Conservation (phyloP, 2,113 vertebrate genomes). For the Cricetomys ansorgei region DNA sequence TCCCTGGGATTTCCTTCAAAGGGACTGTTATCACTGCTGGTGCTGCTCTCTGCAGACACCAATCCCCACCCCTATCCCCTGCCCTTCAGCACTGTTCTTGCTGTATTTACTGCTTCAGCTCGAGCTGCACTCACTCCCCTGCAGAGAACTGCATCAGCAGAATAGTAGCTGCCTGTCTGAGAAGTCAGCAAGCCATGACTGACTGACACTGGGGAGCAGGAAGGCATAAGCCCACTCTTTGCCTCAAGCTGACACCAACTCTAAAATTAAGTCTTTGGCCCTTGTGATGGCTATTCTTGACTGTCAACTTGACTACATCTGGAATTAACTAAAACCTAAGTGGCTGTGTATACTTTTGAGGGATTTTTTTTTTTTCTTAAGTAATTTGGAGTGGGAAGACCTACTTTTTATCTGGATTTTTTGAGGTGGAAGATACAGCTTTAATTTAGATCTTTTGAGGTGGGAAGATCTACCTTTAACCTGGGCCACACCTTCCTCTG, state of each 20-base stretch:
- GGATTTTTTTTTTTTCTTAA: neutral
- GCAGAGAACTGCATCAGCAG: neutral
- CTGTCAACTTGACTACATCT: neutral
- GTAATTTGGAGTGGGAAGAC: neutral
- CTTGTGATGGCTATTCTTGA: neutral
- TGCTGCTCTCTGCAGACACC: neutral
- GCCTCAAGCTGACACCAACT: neutral
- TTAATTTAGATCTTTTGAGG: neutral
- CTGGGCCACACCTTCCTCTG: neutral
- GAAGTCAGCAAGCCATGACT: neutral
- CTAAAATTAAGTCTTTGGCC: neutral
- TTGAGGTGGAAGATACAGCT: neutral
- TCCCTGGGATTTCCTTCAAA: neutral
- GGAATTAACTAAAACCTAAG: neutral
- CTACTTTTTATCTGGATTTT: neutral
- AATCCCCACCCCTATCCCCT: neutral
- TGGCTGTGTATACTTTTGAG: neutral
- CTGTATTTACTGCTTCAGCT: neutral
- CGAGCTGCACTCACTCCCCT: neutral
- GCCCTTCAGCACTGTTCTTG: neutral
- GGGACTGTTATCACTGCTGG: neutral
- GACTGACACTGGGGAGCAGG: neutral
- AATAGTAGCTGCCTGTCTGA: neutral
- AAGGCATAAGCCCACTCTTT: neutral
- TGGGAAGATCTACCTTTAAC: neutral